A percentile compares a stretch with the other conserved stretches of the same genome.
Conservation (phyloP, 2,797 vertebrate genomes). For the Menidia menidia region DNA sequence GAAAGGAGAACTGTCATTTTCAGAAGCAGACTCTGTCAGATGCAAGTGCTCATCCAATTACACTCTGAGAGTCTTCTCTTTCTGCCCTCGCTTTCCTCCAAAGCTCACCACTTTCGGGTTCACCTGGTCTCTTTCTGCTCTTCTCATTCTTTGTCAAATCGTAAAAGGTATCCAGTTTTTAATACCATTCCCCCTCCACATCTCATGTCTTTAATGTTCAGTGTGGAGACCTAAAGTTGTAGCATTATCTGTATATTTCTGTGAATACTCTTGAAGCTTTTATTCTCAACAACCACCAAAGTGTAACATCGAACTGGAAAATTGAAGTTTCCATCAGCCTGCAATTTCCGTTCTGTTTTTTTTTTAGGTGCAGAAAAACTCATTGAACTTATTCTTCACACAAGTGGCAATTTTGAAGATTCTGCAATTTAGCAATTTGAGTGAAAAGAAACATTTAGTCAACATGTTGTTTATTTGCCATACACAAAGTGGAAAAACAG, state of each 20-base stretch:
- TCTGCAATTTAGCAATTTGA: no score
- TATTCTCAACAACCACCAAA: not conserved
- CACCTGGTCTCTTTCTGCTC: conserved; percentile 50
- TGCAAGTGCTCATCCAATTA: conserved; percentile 74
- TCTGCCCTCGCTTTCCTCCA: conserved; percentile 30
- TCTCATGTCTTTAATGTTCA: conserved; percentile 7
- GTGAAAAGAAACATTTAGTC: no score
- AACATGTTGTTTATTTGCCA: no score
- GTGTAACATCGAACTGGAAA: no score
- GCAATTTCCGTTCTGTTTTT: no score
- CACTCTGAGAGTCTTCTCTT: conserved; percentile 49
- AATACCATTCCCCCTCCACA: not conserved
- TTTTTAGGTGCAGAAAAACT: no score
- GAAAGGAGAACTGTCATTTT: conserved; percentile 68
- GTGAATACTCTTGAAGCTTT: not conserved
- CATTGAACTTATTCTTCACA: no score
- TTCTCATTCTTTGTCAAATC: conserved; percentile 27
- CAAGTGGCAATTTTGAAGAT: no score
- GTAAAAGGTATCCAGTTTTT: conserved; percentile 33
- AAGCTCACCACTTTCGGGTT: conserved; percentile 36
- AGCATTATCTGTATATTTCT: conserved; percentile 1
- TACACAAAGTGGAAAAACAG: no score
- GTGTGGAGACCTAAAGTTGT: not conserved
- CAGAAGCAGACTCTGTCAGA: conserved; percentile 58
- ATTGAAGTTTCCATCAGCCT: no score